Conservation (phyloP, 1,140 invertebrate genomes). For the Nymphalis io region DNA sequence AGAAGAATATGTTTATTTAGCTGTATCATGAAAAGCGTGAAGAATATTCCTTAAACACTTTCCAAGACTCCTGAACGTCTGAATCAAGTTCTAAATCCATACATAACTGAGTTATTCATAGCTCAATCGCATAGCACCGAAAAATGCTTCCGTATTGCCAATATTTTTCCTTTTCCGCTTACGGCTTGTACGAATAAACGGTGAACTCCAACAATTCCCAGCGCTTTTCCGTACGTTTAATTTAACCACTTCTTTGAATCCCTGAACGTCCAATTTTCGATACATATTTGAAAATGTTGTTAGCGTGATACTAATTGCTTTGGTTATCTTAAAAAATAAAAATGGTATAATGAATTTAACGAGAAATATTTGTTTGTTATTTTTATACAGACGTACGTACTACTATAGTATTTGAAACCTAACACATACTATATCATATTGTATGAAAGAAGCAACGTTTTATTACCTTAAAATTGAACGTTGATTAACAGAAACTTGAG, state of each 20-base stretch:
- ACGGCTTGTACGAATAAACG: slow-evolving; percentile 40
- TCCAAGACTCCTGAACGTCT: slow-evolving; percentile 24
- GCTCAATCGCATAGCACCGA: slow-evolving; percentile 34
- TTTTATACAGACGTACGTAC: no score
- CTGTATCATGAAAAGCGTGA: slow-evolving; percentile 1
- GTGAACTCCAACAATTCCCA: slow-evolving; percentile 38
- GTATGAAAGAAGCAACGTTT: no score
- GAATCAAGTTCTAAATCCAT: slow-evolving; percentile 29
- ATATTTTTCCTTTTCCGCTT: slow-evolving; percentile 42
- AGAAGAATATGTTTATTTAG: no score
- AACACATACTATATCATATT: no score
- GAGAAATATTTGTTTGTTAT: background rate
- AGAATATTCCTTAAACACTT: slow-evolving; percentile 21
- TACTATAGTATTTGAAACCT: no score
- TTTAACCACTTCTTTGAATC: slow-evolving; percentile 29
- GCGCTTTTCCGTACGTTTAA: slow-evolving; percentile 30
- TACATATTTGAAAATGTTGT: slow-evolving; percentile 8
- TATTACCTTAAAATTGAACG: no score
- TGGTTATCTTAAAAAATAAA: background rate
- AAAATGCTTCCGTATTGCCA: slow-evolving; percentile 39
- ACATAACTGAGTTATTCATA: slow-evolving; percentile 39
- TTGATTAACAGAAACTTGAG: no score
- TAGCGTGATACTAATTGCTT: background rate
- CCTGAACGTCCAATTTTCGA: slow-evolving; percentile 12
- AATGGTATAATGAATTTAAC: no score